These are phyloP conservation scores for Actinia equina DNA, from an alignment of 64 coral and sea anemone genomes.

Conservation along the genomic window DNA sequence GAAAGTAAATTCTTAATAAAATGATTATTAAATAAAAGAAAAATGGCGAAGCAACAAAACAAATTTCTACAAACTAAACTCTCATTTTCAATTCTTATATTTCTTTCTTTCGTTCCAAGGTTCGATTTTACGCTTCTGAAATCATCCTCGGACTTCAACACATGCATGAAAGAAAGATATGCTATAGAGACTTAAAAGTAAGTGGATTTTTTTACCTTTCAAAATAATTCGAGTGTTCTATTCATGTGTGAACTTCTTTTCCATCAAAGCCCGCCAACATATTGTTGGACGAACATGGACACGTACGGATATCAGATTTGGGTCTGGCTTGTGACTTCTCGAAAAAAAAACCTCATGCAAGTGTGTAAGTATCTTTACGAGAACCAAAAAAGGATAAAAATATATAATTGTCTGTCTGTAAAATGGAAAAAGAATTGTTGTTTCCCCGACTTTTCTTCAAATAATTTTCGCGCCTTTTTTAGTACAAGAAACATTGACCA, in stretches of 20 bases:
- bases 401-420: background rate
- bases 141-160: conserved; percentile 96
- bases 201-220: background rate
- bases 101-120: conserved; percentile 21
- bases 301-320: conserved; percentile 98
- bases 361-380: conserved; percentile 80
- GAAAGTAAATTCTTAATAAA: background rate
- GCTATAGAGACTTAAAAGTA: conserved; percentile 99
- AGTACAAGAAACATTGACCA: background rate
- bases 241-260: background rate
- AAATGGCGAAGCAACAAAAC: no score
- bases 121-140: conserved; percentile 95
- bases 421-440: no score
- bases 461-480: background rate
- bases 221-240: background rate
- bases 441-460: background rate
- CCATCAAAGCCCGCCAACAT: conserved; percentile 85
- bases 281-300: conserved; percentile 94
- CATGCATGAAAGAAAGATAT: conserved; percentile 96
- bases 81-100: no score
- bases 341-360: conserved; percentile 98
- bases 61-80: no score
- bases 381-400: background rate
- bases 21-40: no score
- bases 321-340: conserved; percentile 98